Evolutionary conservation across 1,140 invertebrate genomes (phyloP).

Genomic region (Papilio polytes): DNA sequence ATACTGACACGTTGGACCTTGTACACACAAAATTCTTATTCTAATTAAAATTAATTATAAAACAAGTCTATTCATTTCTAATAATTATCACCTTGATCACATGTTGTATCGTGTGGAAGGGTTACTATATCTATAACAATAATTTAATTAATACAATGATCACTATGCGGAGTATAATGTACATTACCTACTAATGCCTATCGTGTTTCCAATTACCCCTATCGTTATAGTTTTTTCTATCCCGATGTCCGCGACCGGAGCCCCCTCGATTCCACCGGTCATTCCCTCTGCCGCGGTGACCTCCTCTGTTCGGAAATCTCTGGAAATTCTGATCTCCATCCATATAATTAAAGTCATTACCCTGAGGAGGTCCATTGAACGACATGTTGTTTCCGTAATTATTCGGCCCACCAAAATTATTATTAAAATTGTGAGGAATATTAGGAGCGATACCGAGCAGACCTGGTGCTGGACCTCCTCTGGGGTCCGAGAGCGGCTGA

Average conservation of each 20-base stretch:
- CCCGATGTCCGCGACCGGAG: slow-evolving; percentile 78
- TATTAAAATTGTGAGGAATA: slow-evolving; percentile 79
- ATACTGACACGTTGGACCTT: slow-evolving; percentile 61
- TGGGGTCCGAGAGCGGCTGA: slow-evolving; percentile 66
- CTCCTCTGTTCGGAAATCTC: slow-evolving; percentile 76
- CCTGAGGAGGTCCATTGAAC: slow-evolving; percentile 70
- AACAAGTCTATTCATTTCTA: slow-evolving; percentile 64
- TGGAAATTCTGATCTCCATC: slow-evolving; percentile 77
- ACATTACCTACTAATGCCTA: slow-evolving; percentile 68
- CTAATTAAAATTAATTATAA: slow-evolving; percentile 54
- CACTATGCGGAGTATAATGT: slow-evolving; percentile 49
- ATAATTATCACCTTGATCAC: slow-evolving; percentile 77
- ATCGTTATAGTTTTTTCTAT: slow-evolving; percentile 80
- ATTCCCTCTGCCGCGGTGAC: slow-evolving; percentile 76
- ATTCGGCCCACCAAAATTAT: slow-evolving; percentile 69
- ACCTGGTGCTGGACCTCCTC: slow-evolving; percentile 74
- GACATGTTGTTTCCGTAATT: slow-evolving; percentile 77
- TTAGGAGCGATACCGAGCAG: slow-evolving; percentile 80
- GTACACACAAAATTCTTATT: slow-evolving; percentile 57
- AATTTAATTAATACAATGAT: slow-evolving; percentile 58
- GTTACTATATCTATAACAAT: slow-evolving; percentile 59
- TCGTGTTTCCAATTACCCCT: slow-evolving; percentile 80
- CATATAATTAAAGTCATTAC: slow-evolving; percentile 78
- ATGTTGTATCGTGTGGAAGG: slow-evolving; percentile 72
- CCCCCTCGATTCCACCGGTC: slow-evolving; percentile 79